phyloP scores from a whole-genome alignment of 2,797 vertebrate genomes.

The Channa striata region DNA sequence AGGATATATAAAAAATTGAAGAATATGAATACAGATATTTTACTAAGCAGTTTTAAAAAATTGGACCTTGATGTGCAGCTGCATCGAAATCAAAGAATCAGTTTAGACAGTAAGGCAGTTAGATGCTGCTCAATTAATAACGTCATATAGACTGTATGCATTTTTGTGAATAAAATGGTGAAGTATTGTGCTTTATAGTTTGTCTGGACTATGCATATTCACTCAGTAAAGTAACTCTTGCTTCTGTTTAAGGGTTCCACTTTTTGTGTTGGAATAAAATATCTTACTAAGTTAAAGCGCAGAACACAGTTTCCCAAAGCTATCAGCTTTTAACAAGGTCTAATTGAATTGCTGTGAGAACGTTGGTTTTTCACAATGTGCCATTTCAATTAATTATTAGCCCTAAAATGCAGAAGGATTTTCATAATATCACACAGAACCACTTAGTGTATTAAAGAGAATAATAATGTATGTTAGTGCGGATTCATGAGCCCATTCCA shows the following conservation, averaged over 20 bases:
- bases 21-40: too few species aligned
- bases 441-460: constrained; percentile 85
- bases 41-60: background rate
- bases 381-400: constrained; percentile 87
- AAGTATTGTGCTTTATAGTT: constrained; percentile 28
- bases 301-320: constrained; percentile 82
- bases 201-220: constrained; percentile 27
- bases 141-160: too few species aligned
- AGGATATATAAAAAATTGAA: too few species aligned
- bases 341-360: constrained; percentile 87
- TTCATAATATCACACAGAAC: constrained; percentile 82
- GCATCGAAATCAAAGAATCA: too few species aligned
- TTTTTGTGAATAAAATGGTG: constrained; percentile 9
- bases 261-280: constrained; percentile 52
- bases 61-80: too few species aligned
- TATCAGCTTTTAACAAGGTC: constrained; percentile 83
- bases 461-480: constrained; percentile 81
- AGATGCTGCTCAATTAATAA: too few species aligned
- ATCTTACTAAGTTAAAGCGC: constrained; percentile 77
- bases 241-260: constrained; percentile 42
- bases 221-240: constrained; percentile 33
- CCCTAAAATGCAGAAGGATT: constrained; percentile 83
- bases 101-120: too few species aligned
- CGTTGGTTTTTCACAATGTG: constrained; percentile 83
- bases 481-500: constrained; percentile 81